Base-by-base conservation (phyloP, 2,797 vertebrate species). In the Potorous gilbertii region DNA sequence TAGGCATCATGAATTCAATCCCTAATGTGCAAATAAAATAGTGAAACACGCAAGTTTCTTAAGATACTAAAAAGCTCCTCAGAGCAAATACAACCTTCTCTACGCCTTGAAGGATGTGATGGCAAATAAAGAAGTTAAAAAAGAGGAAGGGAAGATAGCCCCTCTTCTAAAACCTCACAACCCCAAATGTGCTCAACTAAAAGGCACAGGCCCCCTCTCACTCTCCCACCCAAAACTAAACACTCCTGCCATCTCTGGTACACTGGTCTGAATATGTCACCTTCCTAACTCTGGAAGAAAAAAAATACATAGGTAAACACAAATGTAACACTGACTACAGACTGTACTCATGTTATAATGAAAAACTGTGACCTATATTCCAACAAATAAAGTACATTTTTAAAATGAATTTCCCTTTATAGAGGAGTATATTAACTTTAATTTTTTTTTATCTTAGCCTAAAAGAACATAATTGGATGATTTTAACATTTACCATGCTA, bases 401-500 rank as follows among this genome's bases (percentile, higher is more conserved):
- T 5, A 16, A 54, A 90, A 90, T 18, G 12, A 90, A 90, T 54
- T 52, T 52, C 50, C 29, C 89, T 54, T 57, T 57, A 13, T 16
- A 52, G 28, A 90, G 54, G 54, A 29, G 34, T 4, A 87, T 55
- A 55, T 90, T 90, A 31, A 90, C 54, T 90, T 52, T n/a, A 94
- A 56, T 52, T 55, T 91, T 93, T n/a, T 24, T 92, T 74, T 93
- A n/a, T 66, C 50, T 90, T 24, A 94, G 52, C 5, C 13, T 24
- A 92, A 46, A 62, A 92, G 81, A 97, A 94, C 10, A 56, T 4
- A 91, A 52, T 91, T 94, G 92, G 92, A 52, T 74, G 93, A 97
- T 95, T 96, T 95, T 56, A 90, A 54, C 96, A 97, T 56, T 87
- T 94, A 93, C 89, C 62, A 92, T 95, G 90, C 40, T 96, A 59